Conservation (phyloP, 2,113 vertebrate genomes). For the Boulengeromyrus knoepffleri region DNA sequence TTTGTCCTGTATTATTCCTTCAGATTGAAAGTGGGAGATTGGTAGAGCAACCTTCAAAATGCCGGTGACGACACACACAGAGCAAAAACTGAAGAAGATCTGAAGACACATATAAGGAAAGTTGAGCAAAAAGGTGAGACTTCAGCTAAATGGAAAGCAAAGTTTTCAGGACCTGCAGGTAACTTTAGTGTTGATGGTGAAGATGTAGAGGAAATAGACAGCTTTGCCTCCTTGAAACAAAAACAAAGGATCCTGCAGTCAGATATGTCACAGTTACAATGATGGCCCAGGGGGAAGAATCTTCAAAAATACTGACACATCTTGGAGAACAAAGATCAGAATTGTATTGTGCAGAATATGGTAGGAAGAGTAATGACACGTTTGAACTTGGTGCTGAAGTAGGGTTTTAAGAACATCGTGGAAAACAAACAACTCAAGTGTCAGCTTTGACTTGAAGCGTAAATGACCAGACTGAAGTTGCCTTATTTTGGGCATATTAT, state of each 20-base stretch:
- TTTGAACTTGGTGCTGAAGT: background rate
- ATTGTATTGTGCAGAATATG: background rate
- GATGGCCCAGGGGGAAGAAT: background rate
- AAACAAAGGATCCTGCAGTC: background rate
- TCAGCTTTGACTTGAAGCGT: background rate
- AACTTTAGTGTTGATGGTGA: background rate
- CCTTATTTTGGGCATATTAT: background rate
- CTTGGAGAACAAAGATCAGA: background rate
- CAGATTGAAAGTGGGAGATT: background rate
- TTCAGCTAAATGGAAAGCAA: background rate
- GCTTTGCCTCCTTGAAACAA: background rate
- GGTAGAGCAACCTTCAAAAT: background rate
- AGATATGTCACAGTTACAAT: background rate
- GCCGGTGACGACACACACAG: background rate
- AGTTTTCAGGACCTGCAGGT: background rate
- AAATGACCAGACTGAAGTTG: background rate
- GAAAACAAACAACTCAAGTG: background rate
- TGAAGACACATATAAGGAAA: background rate
- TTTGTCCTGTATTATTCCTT: background rate
- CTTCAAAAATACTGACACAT: background rate
- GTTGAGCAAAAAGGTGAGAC: background rate
- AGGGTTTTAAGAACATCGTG: background rate
- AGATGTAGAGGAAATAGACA: background rate
- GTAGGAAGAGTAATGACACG: background rate
- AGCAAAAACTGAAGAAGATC: background rate